Conservation (phyloP, 2,888 invertebrate genomes). For the Drosophila tanythrix region DNA sequence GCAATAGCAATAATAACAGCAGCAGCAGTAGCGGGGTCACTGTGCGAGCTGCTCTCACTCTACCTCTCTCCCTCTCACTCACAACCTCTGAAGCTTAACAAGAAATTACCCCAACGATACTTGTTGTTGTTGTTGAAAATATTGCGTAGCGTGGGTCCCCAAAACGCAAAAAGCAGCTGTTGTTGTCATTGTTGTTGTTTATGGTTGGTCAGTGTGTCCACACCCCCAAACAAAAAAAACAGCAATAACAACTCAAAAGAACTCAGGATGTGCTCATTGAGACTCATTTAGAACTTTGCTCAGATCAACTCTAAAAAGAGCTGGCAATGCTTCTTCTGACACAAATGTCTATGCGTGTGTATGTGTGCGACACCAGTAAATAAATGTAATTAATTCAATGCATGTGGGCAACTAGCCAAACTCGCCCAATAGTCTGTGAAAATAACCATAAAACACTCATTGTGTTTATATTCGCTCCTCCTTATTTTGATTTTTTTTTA, state of each 20-base stretch:
- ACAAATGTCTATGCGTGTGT: background rate
- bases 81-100: conserved; percentile 21
- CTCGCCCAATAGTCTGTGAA: conserved; percentile 14
- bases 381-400: conserved; percentile 10
- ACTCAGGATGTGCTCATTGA: conserved; percentile 63
- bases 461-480: conserved; percentile 6
- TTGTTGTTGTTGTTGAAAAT: conserved; percentile 32
- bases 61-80: conserved; percentile 16
- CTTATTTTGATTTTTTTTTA: conserved; percentile 20
- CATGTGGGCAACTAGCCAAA: background rate
- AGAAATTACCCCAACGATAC: conserved; percentile 10
- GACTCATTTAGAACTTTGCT: conserved; percentile 32
- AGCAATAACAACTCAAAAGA: conserved; percentile 16
- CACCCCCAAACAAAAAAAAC: conserved; percentile 1
- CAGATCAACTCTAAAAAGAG: conserved; percentile 26
- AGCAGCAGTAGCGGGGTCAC: conserved; percentile 59
- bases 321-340: background rate
- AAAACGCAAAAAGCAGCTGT: conserved; percentile 22
- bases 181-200: conserved; percentile 7
- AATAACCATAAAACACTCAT: conserved; percentile 14
- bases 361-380: background rate
- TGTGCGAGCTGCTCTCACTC: conserved; percentile 49
- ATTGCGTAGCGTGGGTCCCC: conserved; percentile 51
- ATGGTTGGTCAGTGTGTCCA: conserved; percentile 24
- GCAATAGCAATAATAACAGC: conserved; percentile 27